phyloP scores from a whole-genome alignment of 2,797 vertebrate genomes.

The Dryobates pubescens region DNA sequence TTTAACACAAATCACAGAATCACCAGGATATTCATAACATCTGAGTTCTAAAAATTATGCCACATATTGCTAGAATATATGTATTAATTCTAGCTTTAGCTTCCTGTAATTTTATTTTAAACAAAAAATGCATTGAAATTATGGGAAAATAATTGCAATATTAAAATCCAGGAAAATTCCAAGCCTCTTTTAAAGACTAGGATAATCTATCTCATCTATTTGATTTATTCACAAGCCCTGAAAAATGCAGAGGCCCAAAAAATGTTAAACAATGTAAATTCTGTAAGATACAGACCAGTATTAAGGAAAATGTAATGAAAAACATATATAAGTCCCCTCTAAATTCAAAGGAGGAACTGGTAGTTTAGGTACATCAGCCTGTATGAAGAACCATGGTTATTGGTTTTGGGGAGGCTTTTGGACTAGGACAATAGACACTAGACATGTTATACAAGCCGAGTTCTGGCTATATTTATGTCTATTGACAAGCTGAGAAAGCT shows the following conservation, averaged over 20 bases:
- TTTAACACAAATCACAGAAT: no score
- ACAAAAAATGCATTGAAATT: background rate
- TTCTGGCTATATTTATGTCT: background rate
- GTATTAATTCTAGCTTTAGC: background rate
- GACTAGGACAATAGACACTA: background rate
- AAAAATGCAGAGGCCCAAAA: background rate
- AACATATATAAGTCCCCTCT: background rate
- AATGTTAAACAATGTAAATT: background rate
- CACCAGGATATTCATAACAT: no score
- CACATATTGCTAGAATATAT: background rate
- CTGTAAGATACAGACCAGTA: background rate
- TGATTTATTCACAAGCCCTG: background rate
- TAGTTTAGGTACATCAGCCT: background rate
- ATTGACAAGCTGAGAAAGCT: no score
- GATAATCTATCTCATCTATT: background rate
- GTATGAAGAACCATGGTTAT: background rate
- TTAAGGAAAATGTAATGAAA: background rate
- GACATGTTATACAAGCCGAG: background rate
- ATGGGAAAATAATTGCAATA: no score
- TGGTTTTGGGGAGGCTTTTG: background rate
- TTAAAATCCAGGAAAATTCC: background rate
- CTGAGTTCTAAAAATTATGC: background rate
- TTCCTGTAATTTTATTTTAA: background rate
- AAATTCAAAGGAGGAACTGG: background rate
- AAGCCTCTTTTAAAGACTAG: background rate